Evolutionary conservation across 2,797 vertebrate species (phyloP).

Genomic region (Galago senegalensis): DNA sequence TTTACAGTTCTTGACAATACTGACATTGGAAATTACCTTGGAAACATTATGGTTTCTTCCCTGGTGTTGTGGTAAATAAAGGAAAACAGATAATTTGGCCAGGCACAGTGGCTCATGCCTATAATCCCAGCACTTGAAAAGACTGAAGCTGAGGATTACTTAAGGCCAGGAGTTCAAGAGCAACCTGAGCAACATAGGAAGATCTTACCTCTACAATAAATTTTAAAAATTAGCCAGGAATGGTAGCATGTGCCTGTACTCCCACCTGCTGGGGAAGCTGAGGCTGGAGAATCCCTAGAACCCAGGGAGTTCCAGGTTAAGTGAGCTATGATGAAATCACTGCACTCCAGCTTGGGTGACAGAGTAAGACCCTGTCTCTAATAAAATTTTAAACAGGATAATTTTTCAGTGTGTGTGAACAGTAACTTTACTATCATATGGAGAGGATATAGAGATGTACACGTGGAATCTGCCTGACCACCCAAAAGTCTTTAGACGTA

Average conservation of each 20-base stretch:
- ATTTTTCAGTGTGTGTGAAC: not conserved
- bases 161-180: not conserved
- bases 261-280: not conserved
- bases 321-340: not conserved
- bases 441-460: not conserved
- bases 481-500: not conserved
- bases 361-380: not conserved
- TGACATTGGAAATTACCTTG: not conserved
- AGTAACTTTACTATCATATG: not conserved
- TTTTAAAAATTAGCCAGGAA: not conserved
- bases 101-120: not conserved
- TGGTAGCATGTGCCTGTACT: not conserved
- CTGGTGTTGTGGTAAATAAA: conserved; percentile 23
- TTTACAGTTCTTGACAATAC: not conserved
- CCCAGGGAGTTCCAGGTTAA: not conserved
- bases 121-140: not conserved
- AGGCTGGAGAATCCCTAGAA: not conserved
- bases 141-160: not conserved
- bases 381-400: not conserved
- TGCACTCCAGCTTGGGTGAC: not conserved
- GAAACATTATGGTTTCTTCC: not conserved
- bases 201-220: not conserved
- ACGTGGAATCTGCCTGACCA: not conserved
- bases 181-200: not conserved
- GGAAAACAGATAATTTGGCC: not conserved